A percentile compares a stretch with the other conserved stretches of the same genome.
phyloP scores from a whole-genome alignment of 2,888 invertebrate genomes.

The Polydesmus complanatus region DNA sequence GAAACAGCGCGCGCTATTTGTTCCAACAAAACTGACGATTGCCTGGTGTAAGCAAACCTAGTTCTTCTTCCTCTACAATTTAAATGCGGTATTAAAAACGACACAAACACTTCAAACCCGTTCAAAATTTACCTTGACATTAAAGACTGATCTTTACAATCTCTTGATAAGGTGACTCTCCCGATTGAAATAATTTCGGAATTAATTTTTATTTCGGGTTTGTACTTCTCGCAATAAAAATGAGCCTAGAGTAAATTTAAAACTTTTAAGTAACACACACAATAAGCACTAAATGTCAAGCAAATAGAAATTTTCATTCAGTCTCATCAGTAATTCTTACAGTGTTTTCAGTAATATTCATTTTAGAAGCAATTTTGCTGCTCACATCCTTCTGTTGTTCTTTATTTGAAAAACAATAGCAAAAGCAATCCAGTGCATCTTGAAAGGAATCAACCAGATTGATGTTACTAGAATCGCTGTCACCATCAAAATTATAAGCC shows the following conservation, averaged over 20 bases:
- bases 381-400: slow-evolving; percentile 48
- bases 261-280: neutral
- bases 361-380: slow-evolving; percentile 56
- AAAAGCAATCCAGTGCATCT: slow-evolving; percentile 84
- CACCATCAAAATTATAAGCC: slow-evolving; percentile 52
- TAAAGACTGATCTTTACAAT: neutral
- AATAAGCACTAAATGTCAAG: neutral
- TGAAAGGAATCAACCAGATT: slow-evolving; percentile 59
- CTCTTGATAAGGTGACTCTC: slow-evolving; percentile 39
- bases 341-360: slow-evolving; percentile 68
- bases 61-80: neutral
- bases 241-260: slow-evolving; percentile 42
- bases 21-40: slow-evolving; percentile 66
- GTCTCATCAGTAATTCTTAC: slow-evolving; percentile 17
- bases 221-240: slow-evolving; percentile 60
- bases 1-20: slow-evolving; percentile 69
- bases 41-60: slow-evolving; percentile 61
- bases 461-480: slow-evolving; percentile 35
- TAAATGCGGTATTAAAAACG: neutral
- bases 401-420: slow-evolving; percentile 51
- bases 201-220: slow-evolving; percentile 54
- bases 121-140: neutral
- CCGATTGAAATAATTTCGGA: slow-evolving; percentile 52
- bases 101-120: neutral
- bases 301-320: too few relatives aligned